These are phyloP conservation scores for Hystrix cristata DNA, from an alignment of 2,113 vertebrate genomes.

Conservation along the genomic window DNA sequence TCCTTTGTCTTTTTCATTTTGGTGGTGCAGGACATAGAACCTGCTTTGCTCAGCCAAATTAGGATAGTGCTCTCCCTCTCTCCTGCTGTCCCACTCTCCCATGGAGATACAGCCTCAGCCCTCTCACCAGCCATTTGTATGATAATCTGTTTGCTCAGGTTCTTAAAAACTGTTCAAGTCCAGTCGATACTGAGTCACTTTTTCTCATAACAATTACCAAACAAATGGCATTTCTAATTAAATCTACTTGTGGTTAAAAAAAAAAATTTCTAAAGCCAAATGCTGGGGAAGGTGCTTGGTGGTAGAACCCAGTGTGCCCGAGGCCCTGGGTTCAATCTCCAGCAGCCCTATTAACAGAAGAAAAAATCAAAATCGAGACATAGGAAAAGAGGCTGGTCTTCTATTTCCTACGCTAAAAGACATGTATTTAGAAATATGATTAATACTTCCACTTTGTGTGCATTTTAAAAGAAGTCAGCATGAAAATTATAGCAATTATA, in stretches of 20 bases:
- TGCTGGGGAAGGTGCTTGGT: background rate
- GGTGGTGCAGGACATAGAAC: background rate
- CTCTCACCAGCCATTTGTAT: background rate
- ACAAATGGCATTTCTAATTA: background rate
- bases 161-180: background rate
- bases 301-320: background rate
- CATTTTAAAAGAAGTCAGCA: constrained; percentile 9
- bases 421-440: background rate
- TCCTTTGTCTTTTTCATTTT: background rate
- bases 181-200: background rate
- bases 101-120: background rate
- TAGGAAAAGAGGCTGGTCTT: background rate
- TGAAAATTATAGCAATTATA: background rate
- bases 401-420: background rate
- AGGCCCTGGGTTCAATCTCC: background rate
- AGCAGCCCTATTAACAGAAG: background rate
- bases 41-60: no score
- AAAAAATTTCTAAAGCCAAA: background rate
- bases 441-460: background rate
- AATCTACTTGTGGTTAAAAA: background rate
- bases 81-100: no score
- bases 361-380: background rate
- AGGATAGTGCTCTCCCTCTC: background rate
- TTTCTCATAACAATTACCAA: background rate
- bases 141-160: background rate